These are phyloP conservation scores for Hydropsyche betteni DNA, from an alignment of 2,888 invertebrate genomes.

Conservation along the genomic window DNA sequence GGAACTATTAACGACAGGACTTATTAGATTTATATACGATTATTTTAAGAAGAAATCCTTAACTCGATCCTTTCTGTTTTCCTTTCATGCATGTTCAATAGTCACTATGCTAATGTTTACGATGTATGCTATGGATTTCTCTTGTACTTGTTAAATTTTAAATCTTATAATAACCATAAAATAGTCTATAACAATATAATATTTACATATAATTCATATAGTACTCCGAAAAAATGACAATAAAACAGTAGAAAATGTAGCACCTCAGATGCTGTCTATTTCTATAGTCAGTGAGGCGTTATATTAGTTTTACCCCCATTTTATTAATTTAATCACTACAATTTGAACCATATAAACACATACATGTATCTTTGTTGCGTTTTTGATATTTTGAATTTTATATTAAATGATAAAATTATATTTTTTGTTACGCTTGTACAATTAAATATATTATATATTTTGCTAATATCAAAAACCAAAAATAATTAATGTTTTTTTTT, in stretches of 20 bases:
- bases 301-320: too few relatives aligned
- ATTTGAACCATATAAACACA: too few relatives aligned
- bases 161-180: neutral
- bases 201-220: too few relatives aligned
- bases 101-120: neutral
- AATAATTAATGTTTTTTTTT: neutral
- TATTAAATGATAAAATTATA: too few relatives aligned
- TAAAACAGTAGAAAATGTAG: neutral
- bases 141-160: conserved; percentile 23
- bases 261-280: too few relatives aligned
- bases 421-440: too few relatives aligned
- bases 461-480: neutral
- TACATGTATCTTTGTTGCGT: too few relatives aligned
- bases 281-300: too few relatives aligned
- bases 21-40: conserved; percentile 56
- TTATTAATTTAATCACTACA: too few relatives aligned
- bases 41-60: conserved; percentile 33
- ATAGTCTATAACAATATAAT: too few relatives aligned
- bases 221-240: too few relatives aligned
- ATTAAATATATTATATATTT: neutral
- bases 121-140: conserved; percentile 17
- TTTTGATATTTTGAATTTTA: too few relatives aligned
- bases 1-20: conserved; percentile 62
- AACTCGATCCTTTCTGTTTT: neutral
- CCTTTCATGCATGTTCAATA: conserved; percentile 3